phyloP scores from a whole-genome alignment of 1,140 invertebrate species.

The Conus ventricosus region DNA sequence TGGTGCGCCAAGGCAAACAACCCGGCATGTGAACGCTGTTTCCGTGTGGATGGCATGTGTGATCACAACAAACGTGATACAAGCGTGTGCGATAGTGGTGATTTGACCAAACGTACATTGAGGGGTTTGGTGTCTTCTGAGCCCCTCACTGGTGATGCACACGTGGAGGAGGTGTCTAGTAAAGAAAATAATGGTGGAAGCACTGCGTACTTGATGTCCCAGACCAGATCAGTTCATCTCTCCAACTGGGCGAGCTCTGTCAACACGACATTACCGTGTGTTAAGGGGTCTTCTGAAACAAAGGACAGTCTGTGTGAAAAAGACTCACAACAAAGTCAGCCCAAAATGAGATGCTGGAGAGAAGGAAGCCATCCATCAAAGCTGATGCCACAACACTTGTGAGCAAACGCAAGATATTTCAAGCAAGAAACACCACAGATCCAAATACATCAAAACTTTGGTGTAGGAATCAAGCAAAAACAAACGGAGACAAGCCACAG shows the following conservation, averaged over 20 bases:
- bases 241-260: too few relatives aligned
- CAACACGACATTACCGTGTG: background rate
- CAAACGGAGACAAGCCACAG: background rate
- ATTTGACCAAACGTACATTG: background rate
- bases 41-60: background rate
- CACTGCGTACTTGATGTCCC: too few relatives aligned
- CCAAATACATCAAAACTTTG: background rate
- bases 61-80: too few relatives aligned
- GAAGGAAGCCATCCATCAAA: background rate
- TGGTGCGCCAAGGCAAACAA: too few relatives aligned
- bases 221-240: too few relatives aligned
- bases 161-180: too few relatives aligned
- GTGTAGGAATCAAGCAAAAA: background rate
- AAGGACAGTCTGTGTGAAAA: background rate
- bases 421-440: background rate
- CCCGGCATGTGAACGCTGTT: background rate
- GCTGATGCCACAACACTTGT: background rate
- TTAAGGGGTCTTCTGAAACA: background rate
- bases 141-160: too few relatives aligned
- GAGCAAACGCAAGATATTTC: background rate
- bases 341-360: background rate
- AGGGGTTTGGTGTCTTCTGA: background rate
- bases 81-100: too few relatives aligned
- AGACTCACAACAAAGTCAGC: background rate
- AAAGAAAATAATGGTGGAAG: too few relatives aligned